A percentile compares a stretch with the other conserved stretches of the same genome.
These are phyloP conservation scores for Campylomormyrus tamandua DNA, from an alignment of 2,113 vertebrate species.

Conservation along the genomic window DNA sequence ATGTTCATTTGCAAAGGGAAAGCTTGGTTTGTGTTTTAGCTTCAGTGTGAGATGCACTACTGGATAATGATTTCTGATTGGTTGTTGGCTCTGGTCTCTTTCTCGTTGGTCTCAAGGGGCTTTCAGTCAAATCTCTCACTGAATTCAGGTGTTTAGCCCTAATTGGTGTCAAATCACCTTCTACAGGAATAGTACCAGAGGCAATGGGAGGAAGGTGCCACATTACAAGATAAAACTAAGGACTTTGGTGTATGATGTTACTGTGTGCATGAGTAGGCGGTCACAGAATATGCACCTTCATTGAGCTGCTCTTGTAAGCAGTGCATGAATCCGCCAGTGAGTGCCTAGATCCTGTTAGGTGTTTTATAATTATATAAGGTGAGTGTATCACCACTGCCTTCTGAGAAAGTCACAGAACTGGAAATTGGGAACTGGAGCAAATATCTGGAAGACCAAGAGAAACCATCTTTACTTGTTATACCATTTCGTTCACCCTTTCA, in stretches of 20 bases:
- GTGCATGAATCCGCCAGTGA: neutral
- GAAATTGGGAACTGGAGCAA: neutral
- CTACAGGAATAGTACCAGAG: neutral
- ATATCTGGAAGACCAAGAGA: neutral
- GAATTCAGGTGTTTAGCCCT: neutral
- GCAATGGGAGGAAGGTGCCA: neutral
- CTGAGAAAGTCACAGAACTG: neutral
- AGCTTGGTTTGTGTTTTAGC: neutral
- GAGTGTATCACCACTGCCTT: neutral
- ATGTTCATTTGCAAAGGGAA: neutral
- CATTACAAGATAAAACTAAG: neutral
- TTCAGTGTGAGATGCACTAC: neutral
- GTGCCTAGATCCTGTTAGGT: neutral
- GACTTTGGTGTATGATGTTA: neutral
- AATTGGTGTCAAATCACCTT: neutral
- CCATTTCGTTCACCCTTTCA: neutral
- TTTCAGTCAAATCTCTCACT: neutral
- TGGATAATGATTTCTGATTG: neutral
- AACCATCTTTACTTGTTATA: neutral
- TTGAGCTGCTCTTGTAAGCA: neutral
- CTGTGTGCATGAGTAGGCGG: neutral
- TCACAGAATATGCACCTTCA: neutral
- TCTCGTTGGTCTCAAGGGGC: neutral
- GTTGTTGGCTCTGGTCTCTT: neutral
- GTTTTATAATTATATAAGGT: neutral